Percentiles rank a stretch among this genome's conserved stretches.
phyloP scores from a whole-genome alignment of 1,140 invertebrate genomes.

The Aricia agestis region DNA sequence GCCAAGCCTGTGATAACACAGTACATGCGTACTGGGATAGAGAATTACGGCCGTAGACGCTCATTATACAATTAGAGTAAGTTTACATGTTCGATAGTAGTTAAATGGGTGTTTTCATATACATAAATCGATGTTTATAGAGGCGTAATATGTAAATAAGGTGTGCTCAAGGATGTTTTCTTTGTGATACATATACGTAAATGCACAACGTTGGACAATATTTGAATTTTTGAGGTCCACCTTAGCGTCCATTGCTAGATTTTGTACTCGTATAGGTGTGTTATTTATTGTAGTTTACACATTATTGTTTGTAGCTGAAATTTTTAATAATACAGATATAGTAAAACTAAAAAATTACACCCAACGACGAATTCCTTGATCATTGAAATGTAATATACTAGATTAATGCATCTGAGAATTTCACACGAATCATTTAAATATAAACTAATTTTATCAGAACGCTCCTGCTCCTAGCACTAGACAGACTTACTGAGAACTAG shows the following conservation, averaged over 20 bases:
- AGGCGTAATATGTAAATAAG: constrained; percentile 42
- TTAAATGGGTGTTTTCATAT: constrained; percentile 68
- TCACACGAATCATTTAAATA: background rate
- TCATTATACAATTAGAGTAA: constrained; percentile 40
- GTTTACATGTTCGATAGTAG: constrained; percentile 46
- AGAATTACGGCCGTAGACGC: constrained; percentile 49
- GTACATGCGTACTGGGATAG: constrained; percentile 41
- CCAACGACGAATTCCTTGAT: background rate
- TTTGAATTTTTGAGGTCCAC: constrained; percentile 61
- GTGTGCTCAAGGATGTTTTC: constrained; percentile 41
- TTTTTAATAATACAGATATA: background rate
- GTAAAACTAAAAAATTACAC: too few species aligned
- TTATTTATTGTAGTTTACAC: constrained; percentile 38
- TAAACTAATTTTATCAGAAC: background rate
- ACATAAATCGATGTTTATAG: constrained; percentile 63
- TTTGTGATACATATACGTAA: constrained; percentile 66
- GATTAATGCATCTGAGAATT: background rate
- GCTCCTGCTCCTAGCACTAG: background rate
- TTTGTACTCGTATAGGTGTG: constrained; percentile 54
- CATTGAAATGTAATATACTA: background rate
- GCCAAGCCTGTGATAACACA: constrained; percentile 70
- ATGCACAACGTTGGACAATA: constrained; percentile 73
- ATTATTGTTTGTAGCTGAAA: background rate
- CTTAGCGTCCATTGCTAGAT: constrained; percentile 59
- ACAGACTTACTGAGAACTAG: background rate